Base-by-base conservation (phyloP, 2,113 vertebrate genomes). In the Arvicanthis niloticus region DNA sequence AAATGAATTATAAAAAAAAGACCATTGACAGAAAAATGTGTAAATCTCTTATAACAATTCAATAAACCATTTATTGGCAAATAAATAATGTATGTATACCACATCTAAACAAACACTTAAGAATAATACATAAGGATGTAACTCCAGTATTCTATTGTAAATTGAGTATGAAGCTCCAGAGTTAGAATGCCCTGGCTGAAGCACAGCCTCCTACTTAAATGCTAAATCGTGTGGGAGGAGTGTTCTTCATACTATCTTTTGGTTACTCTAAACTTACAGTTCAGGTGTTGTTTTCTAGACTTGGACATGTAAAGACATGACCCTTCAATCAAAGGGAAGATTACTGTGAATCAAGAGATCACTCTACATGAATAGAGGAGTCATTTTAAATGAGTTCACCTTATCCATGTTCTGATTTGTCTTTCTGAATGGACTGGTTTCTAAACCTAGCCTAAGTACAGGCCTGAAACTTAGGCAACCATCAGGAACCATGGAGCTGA, bases 51-150 rank as follows among this genome's bases (percentile, higher is more conserved):
- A 2, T 93, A 94, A 91, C 78, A 93, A 91, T 80, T 84, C 77
- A 94, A 60, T 94, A 97, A 72, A 81, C 34, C 21, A 0, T 97
- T 96, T 96, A 97, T 97, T 96, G 68, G 17, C 62, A 84, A 94
- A 89, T 89, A 80, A 97, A 91, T 94, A 96, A 96, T 19, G 51
- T 45, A 80, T 51, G 12, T 58, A 88, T 70, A n/a, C 5, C 82
- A 89, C 68, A 40, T 68, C 89, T 92, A 94, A 96, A 92, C 89
- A 95, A 91, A 85, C 21, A 60, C 34, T 84, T 42, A 62, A 26
- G 8, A 60, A 42, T 58, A 89, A 84, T 26, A 0, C 10, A 45
- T 3, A 68, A 48, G 37, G 58, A 76, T 56, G 24, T 17, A 70
- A 34, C 73, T 65, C 60, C n/a, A 75, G 6, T 16, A 5, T 11